Conservation (phyloP, 2,797 vertebrate species). For the Merluccius polli region DNA sequence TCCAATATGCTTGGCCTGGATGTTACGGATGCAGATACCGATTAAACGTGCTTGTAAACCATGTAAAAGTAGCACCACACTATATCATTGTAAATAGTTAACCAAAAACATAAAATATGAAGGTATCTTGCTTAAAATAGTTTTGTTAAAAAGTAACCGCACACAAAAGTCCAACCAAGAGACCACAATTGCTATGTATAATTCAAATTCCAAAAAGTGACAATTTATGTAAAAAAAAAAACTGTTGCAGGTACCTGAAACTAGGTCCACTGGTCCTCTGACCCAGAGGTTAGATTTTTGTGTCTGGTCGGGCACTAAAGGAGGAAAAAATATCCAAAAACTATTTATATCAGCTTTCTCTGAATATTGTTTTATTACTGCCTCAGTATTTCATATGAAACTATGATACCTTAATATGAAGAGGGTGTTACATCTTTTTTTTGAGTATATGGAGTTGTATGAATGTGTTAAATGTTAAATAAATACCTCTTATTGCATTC, state of each 20-base stretch:
- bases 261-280: too few species aligned
- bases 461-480: slow-evolving; percentile 29
- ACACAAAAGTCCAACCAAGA: not conserved
- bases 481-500: slow-evolving; percentile 30
- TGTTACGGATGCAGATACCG: slow-evolving; percentile 26
- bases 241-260: not conserved
- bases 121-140: not conserved
- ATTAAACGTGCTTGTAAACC: slow-evolving; percentile 3
- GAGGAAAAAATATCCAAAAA: slow-evolving; percentile 6
- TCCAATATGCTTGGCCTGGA: slow-evolving; percentile 72
- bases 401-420: not conserved
- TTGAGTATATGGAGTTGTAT: slow-evolving; percentile 20
- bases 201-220: not conserved
- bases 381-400: slow-evolving; percentile 25
- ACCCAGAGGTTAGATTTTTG: not conserved
- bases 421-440: slow-evolving; percentile 25
- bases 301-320: not conserved
- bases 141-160: not conserved
- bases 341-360: slow-evolving; percentile 61
- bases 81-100: slow-evolving; percentile 10
- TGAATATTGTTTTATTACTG: slow-evolving; percentile 29
- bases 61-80: not conserved
- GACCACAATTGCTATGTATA: not conserved
- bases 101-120: not conserved
- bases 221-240: not conserved